Base-by-base conservation (phyloP, 2,113 vertebrate species). In the Sinosuthora webbiana region DNA sequence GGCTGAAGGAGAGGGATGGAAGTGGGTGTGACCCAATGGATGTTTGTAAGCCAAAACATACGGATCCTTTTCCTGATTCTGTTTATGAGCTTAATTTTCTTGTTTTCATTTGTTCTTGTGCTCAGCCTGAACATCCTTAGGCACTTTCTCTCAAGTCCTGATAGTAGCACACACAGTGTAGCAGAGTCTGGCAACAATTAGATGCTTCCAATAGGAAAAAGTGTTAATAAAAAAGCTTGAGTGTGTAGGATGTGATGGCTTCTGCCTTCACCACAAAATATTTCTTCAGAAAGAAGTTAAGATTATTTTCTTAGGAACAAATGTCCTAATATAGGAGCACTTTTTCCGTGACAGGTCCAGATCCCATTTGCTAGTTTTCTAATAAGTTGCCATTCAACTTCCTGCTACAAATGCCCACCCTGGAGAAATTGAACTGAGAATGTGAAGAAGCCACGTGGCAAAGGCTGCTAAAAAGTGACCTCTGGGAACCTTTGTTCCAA, bases 401-500 rank as follows among this genome's bases (percentile, higher is more conserved):
- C 12, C 13, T 42, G n/a, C 41, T 52, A 20, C 11, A 49, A 88
- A 73, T 53, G 7, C 9, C 15, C 20, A 64, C 8, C 8, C 18
- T n/a, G 30, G 73, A 79, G 23, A 41, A 90, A 22, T 8, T n/a
- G 27, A 78, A 68, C 5, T 37, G 41, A 80, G 21, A 83, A 55
- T 7, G 6, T 27, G 16, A 83, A 68, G 42, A 37, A 90, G 22
- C 11, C 30, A 47, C 8, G 2, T 3, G 19, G 37, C 73, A 89
- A 52, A 89, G 13, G 33, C 39, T 82, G 28, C 16, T 60, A 53
- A 62, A 16, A 67, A 74, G 13, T 35, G 23, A 57, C 5, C 22
- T 13, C 1, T 7, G 39, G n/a, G 25, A 15, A 67, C 2, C 1
- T 39, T 47, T 1, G 0, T 4, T 5, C 3, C 0, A 5, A 57